phyloP scores from a whole-genome alignment of 2,797 vertebrate species.

The Choloepus didactylus region DNA sequence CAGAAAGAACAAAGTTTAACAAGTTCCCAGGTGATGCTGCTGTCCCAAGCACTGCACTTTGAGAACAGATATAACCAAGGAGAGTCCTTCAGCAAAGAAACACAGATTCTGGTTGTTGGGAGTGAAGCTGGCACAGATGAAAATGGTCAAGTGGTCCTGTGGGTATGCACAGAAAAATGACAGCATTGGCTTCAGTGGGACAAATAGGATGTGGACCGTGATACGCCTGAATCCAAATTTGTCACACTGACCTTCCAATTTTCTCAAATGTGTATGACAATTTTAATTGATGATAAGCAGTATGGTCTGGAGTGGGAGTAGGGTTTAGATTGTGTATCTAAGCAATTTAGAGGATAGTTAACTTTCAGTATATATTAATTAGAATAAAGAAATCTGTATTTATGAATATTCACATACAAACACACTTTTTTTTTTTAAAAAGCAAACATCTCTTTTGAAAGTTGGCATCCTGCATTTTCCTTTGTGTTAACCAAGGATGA shows the following conservation, averaged over 20 bases:
- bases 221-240: not conserved
- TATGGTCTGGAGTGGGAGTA: too few relatives aligned
- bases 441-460: not conserved
- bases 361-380: not conserved
- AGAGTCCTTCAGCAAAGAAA: not conserved
- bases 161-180: rapidly evolving
- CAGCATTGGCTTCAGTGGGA: rapidly evolving
- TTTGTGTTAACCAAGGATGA: not conserved
- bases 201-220: rapidly evolving
- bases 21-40: too few relatives aligned
- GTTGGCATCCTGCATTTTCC: not conserved
- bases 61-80: not conserved
- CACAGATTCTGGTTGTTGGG: too few relatives aligned
- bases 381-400: not conserved
- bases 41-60: not conserved
- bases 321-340: not conserved
- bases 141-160: rapidly evolving
- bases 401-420: not conserved
- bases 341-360: not conserved
- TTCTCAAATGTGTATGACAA: not conserved
- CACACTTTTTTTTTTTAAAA: not conserved
- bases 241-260: rapidly evolving
- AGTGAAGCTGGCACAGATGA: not conserved
- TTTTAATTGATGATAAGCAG: not conserved
- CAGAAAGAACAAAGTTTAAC: not conserved